phyloP scores from a whole-genome alignment of 2,888 invertebrate genomes.

The Hypolimnas misippus region DNA sequence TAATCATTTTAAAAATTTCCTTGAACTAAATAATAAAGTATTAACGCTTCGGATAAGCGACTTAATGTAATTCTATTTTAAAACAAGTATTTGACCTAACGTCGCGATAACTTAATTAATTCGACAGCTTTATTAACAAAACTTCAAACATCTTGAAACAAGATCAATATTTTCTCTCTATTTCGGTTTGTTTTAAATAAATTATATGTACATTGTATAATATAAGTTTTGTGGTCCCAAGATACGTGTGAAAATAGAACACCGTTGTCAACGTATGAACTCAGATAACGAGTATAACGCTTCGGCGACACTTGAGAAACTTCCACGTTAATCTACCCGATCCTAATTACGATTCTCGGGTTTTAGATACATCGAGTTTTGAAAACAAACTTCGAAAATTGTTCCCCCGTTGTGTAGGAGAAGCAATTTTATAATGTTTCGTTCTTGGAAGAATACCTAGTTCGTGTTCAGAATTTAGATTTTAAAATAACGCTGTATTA shows the following conservation, averaged over 20 bases:
- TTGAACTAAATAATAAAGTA: too few species aligned
- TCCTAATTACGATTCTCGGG: constrained; percentile 24
- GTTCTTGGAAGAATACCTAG: neutral
- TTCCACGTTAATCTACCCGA: constrained; percentile 19
- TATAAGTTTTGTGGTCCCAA: neutral
- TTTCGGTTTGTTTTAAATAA: too few species aligned
- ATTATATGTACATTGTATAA: neutral
- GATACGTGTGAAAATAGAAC: constrained; percentile 21
- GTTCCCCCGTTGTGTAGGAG: neutral
- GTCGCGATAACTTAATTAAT: too few species aligned
- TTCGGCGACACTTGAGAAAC: constrained; percentile 20
- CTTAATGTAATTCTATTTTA: too few species aligned
- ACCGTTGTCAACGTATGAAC: constrained; percentile 9
- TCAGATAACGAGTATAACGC: constrained; percentile 18
- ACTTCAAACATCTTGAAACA: too few species aligned
- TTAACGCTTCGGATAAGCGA: too few species aligned
- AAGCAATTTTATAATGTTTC: constrained; percentile 3
- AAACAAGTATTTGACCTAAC: too few species aligned
- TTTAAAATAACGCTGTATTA: neutral
- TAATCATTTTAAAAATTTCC: too few species aligned
- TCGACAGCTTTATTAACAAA: too few species aligned
- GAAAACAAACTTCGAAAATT: constrained; percentile 7
- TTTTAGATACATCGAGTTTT: constrained; percentile 2
- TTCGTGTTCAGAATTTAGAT: neutral
- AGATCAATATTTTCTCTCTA: too few species aligned